Evolutionary conservation across 1,140 invertebrate genomes (phyloP).

Genomic region (Daktulosphaira vitifoliae): DNA sequence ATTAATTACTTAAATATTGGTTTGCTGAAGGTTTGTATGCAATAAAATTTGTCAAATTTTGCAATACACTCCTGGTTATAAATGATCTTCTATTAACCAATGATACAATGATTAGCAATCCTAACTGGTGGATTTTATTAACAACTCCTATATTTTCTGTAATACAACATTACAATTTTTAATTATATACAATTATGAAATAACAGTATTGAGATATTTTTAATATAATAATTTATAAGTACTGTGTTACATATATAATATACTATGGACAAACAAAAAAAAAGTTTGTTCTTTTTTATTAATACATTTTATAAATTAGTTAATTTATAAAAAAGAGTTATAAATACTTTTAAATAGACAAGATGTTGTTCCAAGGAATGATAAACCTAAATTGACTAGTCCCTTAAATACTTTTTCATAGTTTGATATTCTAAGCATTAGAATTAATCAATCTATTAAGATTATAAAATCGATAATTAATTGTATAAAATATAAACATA

Average conservation of each 20-base stretch:
- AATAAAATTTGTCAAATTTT: slow-evolving; percentile 17
- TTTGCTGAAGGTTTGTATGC: background rate
- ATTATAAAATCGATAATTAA: background rate
- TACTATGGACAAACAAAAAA: no score
- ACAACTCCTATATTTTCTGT: background rate
- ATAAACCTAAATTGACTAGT: slow-evolving; percentile 17
- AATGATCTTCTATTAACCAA: slow-evolving; percentile 14
- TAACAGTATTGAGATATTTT: no score
- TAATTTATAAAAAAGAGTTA: no score
- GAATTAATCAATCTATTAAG: background rate
- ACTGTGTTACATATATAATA: no score
- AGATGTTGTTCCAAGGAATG: slow-evolving; percentile 14
- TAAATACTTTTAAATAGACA: slow-evolving; percentile 6
- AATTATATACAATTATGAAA: no score
- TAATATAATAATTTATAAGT: no score
- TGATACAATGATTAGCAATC: slow-evolving; percentile 19
- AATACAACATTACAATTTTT: background rate
- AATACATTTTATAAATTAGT: no score
- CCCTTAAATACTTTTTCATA: slow-evolving; percentile 29
- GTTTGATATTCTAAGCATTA: slow-evolving; percentile 23
- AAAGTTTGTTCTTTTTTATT: no score
- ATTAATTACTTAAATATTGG: slow-evolving; percentile 14
- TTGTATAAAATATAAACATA: background rate
- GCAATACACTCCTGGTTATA: slow-evolving; percentile 9
- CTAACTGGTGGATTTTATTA: slow-evolving; percentile 10